phyloP scores from a whole-genome alignment of 2,888 invertebrate genomes.

The Diogma glabrata region DNA sequence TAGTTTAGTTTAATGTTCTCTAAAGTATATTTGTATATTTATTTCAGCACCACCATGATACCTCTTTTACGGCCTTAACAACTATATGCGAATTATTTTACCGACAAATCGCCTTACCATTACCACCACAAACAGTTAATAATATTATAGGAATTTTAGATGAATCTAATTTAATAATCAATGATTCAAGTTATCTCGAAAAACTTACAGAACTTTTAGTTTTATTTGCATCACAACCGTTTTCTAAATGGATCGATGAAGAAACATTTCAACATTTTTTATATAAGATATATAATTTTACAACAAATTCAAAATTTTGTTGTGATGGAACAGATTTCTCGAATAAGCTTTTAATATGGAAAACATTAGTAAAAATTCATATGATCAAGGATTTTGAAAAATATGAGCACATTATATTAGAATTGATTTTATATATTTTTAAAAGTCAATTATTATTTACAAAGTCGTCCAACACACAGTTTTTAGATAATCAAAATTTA shows the following conservation, averaged over 20 bases:
- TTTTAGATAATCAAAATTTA: constrained; percentile 53
- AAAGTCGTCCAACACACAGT: constrained; percentile 46
- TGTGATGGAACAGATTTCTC: constrained; percentile 34
- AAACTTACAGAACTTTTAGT: constrained; percentile 64
- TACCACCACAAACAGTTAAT: constrained; percentile 28
- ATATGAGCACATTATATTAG: constrained; percentile 49
- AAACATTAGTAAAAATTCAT: constrained; percentile 31
- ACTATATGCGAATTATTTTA: constrained; percentile 69
- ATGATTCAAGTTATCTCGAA: constrained; percentile 47
- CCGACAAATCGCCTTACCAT: constrained; percentile 58
- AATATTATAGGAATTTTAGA: constrained; percentile 33
- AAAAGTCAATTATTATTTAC: constrained; percentile 59
- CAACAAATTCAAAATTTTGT: constrained; percentile 20
- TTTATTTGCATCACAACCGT: constrained; percentile 57
- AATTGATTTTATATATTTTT: constrained; percentile 48
- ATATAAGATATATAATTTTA: not conserved
- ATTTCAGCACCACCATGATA: constrained; percentile 24
- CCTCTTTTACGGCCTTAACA: constrained; percentile 52
- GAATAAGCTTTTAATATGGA: constrained; percentile 35
- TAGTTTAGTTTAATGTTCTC: too few species aligned
- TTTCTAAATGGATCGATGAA: constrained; percentile 56
- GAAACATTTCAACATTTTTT: constrained; percentile 38
- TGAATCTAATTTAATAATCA: constrained; percentile 29
- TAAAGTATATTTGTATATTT: not conserved
- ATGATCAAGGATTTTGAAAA: constrained; percentile 30